Evolutionary conservation across 2,888 invertebrate species (phyloP).

Genomic region (Leucania comma): DNA sequence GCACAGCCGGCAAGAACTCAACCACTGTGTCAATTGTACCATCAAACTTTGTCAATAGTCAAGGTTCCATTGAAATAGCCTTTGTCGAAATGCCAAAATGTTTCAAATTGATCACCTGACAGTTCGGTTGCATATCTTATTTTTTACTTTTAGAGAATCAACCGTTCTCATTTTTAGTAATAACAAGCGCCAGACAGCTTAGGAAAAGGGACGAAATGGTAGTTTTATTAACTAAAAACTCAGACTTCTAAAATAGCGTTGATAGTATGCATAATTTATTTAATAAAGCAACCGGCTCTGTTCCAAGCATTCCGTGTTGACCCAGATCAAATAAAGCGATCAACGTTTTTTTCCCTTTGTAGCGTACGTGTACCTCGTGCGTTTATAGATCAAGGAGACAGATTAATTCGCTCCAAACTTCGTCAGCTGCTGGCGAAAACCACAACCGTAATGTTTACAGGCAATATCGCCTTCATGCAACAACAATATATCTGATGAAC

Average conservation of each 20-base stretch:
- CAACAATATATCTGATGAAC: slow-evolving; percentile 67
- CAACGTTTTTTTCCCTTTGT: slow-evolving; percentile 57
- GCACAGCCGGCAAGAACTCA: too few species aligned
- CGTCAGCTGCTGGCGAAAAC: slow-evolving; percentile 49
- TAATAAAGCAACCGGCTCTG: slow-evolving; percentile 40
- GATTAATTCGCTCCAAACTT: slow-evolving; percentile 62
- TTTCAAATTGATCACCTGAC: too few species aligned
- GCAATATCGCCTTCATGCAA: slow-evolving; percentile 63
- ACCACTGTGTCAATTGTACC: too few species aligned
- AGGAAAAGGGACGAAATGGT: too few species aligned
- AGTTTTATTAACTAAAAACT: background rate
- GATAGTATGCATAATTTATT: slow-evolving; percentile 33
- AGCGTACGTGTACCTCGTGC: slow-evolving; percentile 45
- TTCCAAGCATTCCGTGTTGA: slow-evolving; percentile 50
- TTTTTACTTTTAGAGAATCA: too few species aligned
- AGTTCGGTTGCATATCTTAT: too few species aligned
- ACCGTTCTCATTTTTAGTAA: too few species aligned
- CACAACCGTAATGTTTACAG: slow-evolving; percentile 59
- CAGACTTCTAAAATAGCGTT: slow-evolving; percentile 3
- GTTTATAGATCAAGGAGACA: slow-evolving; percentile 71
- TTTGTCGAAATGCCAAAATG: too few species aligned
- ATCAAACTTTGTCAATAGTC: too few species aligned
- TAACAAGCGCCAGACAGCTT: too few species aligned
- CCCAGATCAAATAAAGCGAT: slow-evolving; percentile 64
- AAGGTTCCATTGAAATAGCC: too few species aligned